Conservation (phyloP, 1,140 invertebrate genomes). For the Teleopsis dalmanni region DNA sequence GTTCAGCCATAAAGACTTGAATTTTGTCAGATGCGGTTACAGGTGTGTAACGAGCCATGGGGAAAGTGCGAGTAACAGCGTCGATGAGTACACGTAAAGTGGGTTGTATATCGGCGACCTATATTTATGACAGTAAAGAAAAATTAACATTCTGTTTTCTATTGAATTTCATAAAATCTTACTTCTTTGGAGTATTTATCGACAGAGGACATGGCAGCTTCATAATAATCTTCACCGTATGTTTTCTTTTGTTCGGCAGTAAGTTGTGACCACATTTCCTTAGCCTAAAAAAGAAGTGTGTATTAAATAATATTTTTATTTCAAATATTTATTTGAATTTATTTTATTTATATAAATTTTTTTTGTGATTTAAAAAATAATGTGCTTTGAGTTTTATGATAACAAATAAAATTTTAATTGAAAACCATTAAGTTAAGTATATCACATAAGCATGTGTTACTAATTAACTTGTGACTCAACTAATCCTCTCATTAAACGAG, state of each 20-base stretch:
- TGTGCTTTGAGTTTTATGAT: no score
- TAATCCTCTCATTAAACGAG: no score
- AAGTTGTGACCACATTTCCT: constrained; percentile 69
- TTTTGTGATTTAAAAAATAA: no score
- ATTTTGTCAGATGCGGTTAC: constrained; percentile 66
- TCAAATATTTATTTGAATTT: no score
- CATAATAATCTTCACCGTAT: constrained; percentile 74
- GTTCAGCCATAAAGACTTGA: constrained; percentile 67
- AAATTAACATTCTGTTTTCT: background rate
- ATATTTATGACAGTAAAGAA: constrained; percentile 21
- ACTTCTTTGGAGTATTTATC: constrained; percentile 64
- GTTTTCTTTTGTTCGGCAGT: constrained; percentile 66
- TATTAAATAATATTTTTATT: background rate
- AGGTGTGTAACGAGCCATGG: constrained; percentile 69
- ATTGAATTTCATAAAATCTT: constrained; percentile 1
- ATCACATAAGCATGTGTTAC: no score
- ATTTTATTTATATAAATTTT: no score
- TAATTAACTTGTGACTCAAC: no score
- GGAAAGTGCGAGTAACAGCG: constrained; percentile 70
- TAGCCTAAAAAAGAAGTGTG: constrained; percentile 48
- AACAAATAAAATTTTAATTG: no score
- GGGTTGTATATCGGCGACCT: constrained; percentile 64
- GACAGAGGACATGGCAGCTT: constrained; percentile 63
- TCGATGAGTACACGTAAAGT: constrained; percentile 64
- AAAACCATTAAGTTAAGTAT: no score